These are phyloP conservation scores for Cottoperca gobio DNA, from an alignment of 2,797 vertebrate genomes.

Conservation along the genomic window DNA sequence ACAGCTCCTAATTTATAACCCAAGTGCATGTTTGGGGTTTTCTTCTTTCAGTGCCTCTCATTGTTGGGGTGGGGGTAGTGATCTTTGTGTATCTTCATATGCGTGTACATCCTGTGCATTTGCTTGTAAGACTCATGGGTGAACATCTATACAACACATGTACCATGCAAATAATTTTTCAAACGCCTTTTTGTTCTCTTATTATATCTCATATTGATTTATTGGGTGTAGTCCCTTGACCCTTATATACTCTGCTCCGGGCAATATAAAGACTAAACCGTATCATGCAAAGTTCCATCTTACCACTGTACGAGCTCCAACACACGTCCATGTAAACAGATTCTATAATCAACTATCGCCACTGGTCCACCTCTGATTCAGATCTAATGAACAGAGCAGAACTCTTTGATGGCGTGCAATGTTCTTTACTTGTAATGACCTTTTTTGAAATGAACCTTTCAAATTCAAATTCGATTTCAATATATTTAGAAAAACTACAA, in stretches of 20 bases:
- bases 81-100: constrained; percentile 65
- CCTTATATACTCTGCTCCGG: constrained; percentile 62
- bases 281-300: constrained; percentile 37
- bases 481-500: background rate
- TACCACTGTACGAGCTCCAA: constrained; percentile 4
- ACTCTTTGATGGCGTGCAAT: background rate
- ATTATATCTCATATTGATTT: constrained; percentile 81
- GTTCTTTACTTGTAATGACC: background rate
- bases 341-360: constrained; percentile 3
- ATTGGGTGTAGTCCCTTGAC: constrained; percentile 73
- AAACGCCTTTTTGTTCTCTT: constrained; percentile 58
- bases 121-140: constrained; percentile 20
- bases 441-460: background rate
- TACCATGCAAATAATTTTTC: constrained; percentile 59
- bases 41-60: constrained; percentile 79
- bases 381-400: background rate
- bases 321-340: background rate
- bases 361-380: background rate
- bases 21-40: constrained; percentile 89
- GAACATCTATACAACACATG: constrained; percentile 20
- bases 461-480: background rate
- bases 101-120: constrained; percentile 33
- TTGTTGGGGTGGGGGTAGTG: constrained; percentile 82
- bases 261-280: constrained; percentile 60
- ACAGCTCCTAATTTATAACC: constrained; percentile 99